These are phyloP conservation scores for Porites lutea DNA, from an alignment of 64 coral and sea anemone genomes.

Conservation along the genomic window DNA sequence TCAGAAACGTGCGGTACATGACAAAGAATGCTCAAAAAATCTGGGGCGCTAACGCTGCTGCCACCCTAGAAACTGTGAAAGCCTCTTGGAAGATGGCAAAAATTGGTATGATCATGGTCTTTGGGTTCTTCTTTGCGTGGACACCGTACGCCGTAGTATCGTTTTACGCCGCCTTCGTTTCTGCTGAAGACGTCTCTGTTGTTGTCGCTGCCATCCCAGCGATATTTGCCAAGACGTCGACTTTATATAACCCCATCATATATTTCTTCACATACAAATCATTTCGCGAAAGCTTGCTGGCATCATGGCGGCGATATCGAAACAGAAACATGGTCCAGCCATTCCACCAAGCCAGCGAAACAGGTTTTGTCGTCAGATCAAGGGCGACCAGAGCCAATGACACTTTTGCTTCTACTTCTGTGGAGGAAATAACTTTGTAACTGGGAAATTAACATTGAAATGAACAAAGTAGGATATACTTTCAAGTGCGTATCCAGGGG, in stretches of 20 bases:
- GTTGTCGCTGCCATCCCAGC: slow-evolving; percentile 37
- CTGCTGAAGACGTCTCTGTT: neutral
- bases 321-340: slow-evolving; percentile 21
- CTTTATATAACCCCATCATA: slow-evolving; percentile 74
- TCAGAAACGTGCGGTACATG: slow-evolving; percentile 48
- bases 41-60: slow-evolving; percentile 50
- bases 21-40: slow-evolving; percentile 47
- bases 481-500: no score
- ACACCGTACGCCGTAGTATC: slow-evolving; percentile 69
- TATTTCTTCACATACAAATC: slow-evolving; percentile 80
- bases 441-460: no score
- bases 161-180: slow-evolving; percentile 42
- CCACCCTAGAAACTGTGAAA: slow-evolving; percentile 53
- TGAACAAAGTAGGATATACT: neutral
- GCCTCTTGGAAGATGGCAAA: slow-evolving; percentile 45
- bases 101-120: slow-evolving; percentile 25
- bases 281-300: slow-evolving; percentile 53
- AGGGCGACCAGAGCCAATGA: neutral
- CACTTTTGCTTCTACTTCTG: neutral
- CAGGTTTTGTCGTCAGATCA: neutral
- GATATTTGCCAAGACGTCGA: slow-evolving; percentile 60
- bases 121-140: slow-evolving; percentile 74
- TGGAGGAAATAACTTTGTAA: neutral
- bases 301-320: slow-evolving; percentile 12
- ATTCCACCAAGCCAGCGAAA: neutral